Evolutionary conservation across 2,888 invertebrate genomes (phyloP).

Genomic region (Ophonus ardosiacus): DNA sequence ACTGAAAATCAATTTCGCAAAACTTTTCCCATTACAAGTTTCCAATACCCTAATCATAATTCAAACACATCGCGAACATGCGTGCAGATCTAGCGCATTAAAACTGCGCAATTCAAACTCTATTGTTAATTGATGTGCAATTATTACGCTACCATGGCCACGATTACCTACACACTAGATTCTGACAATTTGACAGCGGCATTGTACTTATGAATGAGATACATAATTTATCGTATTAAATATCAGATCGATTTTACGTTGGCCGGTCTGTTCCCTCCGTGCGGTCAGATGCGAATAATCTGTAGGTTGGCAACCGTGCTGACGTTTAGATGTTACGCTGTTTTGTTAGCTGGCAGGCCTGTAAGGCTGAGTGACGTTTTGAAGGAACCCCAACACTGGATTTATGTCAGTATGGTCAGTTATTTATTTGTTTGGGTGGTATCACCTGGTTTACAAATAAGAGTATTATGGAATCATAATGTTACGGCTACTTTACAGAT

Average conservation of each 20-base stretch:
- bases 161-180: conserved; percentile 8
- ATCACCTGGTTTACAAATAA: conserved; percentile 17
- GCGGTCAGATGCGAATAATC: conserved; percentile 53
- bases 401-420: conserved; percentile 51
- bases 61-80: conserved; percentile 31
- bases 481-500: not conserved
- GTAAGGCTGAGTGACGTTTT: conserved; percentile 60
- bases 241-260: conserved; percentile 34
- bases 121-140: conserved; percentile 59
- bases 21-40: conserved; percentile 48
- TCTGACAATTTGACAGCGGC: conserved; percentile 51
- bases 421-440: conserved; percentile 37
- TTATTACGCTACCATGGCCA: conserved; percentile 43
- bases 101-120: conserved; percentile 52
- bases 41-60: conserved; percentile 39
- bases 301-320: conserved; percentile 21
- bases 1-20: conserved; percentile 40
- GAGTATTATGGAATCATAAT: conserved; percentile 16
- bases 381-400: conserved; percentile 52
- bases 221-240: conserved; percentile 58
- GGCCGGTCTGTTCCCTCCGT: not conserved
- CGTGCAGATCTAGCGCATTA: conserved; percentile 58
- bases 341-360: conserved; percentile 31
- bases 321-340: conserved; percentile 33
- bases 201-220: conserved; percentile 51